Percentiles rank a stretch among this genome's conserved stretches.
phyloP scores from a whole-genome alignment of 2,888 invertebrate species.

The Halocaridina rubra region DNA sequence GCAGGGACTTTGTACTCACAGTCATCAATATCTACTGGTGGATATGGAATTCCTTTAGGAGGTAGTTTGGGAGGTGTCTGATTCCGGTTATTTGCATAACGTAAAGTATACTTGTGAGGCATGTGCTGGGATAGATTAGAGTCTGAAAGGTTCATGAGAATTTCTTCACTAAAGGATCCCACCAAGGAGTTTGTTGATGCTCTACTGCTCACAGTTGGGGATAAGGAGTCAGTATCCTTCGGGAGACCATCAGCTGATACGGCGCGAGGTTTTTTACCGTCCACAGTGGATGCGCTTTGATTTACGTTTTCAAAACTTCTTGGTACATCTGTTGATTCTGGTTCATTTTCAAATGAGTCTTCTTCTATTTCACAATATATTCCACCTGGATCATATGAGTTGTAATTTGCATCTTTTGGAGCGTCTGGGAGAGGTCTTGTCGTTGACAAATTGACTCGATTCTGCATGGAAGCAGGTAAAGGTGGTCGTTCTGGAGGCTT shows the following conservation, averaged over 20 bases:
- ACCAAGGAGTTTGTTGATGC: constrained; percentile 25
- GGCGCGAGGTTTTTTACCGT: neutral
- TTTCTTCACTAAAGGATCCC: constrained; percentile 34
- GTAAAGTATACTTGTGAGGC: neutral
- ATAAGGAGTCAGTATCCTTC: neutral
- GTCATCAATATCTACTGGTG: constrained; percentile 18
- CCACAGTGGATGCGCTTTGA: neutral
- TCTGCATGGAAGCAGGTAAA: neutral
- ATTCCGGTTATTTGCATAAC: neutral
- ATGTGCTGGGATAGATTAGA: neutral
- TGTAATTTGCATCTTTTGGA: constrained; percentile 3
- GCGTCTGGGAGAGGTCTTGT: constrained; percentile 22
- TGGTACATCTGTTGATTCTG: neutral
- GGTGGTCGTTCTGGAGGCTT: constrained; percentile 25
- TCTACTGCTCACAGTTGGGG: neutral
- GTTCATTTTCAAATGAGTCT: constrained; percentile 1
- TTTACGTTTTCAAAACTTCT: neutral
- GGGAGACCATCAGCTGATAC: neutral
- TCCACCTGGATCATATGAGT: constrained; percentile 12
- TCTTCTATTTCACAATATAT: constrained; percentile 49
- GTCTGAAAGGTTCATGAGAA: constrained; percentile 25
- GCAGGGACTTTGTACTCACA: constrained; percentile 46
- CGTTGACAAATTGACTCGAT: neutral
- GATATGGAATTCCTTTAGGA: constrained; percentile 37
- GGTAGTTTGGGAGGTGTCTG: constrained; percentile 33